These are phyloP conservation scores for Talpa occidentalis DNA, from an alignment of 2,113 vertebrate species.

Conservation along the genomic window DNA sequence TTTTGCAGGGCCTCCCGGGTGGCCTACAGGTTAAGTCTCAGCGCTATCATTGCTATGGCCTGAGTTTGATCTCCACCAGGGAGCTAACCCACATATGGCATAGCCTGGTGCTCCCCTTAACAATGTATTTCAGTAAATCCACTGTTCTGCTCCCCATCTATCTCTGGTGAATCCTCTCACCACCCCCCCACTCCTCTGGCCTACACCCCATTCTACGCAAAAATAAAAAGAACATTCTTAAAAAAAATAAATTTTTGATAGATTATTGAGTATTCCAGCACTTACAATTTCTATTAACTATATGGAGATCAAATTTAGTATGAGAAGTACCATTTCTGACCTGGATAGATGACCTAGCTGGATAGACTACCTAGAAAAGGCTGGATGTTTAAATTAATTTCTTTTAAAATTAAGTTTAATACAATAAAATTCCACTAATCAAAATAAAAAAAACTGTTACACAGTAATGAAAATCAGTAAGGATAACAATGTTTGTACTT, in stretches of 20 bases:
- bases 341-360: background rate
- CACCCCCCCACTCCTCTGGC: no score
- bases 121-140: no score
- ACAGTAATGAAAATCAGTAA: background rate
- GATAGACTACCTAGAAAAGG: background rate
- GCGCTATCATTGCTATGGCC: no score
- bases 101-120: no score
- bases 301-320: background rate
- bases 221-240: no score
- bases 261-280: background rate
- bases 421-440: background rate
- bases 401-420: background rate
- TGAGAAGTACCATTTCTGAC: background rate
- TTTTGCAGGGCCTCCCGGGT: no score
- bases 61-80: no score
- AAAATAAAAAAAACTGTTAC: background rate
- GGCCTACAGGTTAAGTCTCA: no score
- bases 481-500: background rate
- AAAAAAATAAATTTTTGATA: background rate
- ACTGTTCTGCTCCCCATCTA: no score
- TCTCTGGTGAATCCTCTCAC: no score
- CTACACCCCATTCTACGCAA: no score
- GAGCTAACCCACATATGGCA: no score
- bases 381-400: background rate
- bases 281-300: conserved; percentile 18